Evolutionary conservation across 2,888 invertebrate genomes (phyloP).

Genomic region (Heterodera filipjevi): DNA sequence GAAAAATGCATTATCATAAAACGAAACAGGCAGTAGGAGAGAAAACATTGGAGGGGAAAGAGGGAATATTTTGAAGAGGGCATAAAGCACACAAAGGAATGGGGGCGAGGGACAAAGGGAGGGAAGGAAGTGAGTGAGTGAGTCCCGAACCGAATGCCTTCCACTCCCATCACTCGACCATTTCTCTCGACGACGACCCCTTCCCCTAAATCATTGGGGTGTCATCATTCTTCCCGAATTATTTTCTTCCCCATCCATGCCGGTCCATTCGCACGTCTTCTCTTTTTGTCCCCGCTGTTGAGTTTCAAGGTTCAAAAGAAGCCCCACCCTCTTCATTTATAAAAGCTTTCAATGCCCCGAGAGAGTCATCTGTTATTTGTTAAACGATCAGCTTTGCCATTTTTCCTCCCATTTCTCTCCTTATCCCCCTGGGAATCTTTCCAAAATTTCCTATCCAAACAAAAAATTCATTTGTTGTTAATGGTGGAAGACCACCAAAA

Average conservation of each 20-base stretch:
- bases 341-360: neutral
- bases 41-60: too few species aligned
- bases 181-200: neutral
- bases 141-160: neutral
- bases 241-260: neutral
- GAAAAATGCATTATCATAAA: neutral
- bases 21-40: neutral
- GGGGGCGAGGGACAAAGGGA: neutral
- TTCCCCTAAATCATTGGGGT: neutral
- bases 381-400: neutral
- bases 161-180: neutral
- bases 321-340: neutral
- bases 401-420: neutral
- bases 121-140: neutral
- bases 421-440: neutral
- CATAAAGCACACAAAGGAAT: neutral
- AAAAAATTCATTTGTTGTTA: constrained; percentile 6
- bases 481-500: neutral
- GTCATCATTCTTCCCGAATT: neutral
- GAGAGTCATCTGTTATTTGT: constrained; percentile 5
- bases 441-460: neutral
- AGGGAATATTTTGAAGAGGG: neutral
- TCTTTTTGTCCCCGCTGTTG: neutral
- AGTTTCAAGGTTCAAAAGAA: neutral
- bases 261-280: neutral